These are phyloP conservation scores for Eubasilissa regina DNA, from an alignment of 1,140 invertebrate genomes.

Conservation along the genomic window DNA sequence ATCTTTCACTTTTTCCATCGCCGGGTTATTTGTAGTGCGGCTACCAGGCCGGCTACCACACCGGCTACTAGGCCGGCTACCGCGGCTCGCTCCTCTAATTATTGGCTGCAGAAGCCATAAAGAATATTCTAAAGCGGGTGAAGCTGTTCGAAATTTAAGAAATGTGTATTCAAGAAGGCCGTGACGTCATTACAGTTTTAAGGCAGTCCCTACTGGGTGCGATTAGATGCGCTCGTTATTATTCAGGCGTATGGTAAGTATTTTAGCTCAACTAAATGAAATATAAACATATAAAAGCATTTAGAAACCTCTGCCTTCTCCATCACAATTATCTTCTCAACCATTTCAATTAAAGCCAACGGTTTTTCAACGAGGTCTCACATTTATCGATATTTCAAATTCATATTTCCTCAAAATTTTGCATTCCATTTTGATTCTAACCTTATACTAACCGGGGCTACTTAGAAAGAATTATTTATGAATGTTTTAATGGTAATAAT, in stretches of 20 bases:
- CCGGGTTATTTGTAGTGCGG: constrained; percentile 37
- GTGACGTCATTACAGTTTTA: constrained; percentile 14
- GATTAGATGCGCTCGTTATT: constrained; percentile 40
- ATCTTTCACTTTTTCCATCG: constrained; percentile 15
- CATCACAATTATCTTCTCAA: no score
- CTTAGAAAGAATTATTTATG: no score
- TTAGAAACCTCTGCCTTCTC: no score
- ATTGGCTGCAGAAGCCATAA: constrained; percentile 40
- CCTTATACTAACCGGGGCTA: no score
- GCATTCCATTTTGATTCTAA: no score
- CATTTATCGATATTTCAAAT: no score
- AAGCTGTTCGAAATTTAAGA: constrained; percentile 35
- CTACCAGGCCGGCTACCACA: neutral
- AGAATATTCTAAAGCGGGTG: constrained; percentile 34
- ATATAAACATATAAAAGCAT: no score
- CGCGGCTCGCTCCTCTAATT: constrained; percentile 45
- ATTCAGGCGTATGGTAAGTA: constrained; percentile 13
- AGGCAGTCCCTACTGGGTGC: neutral
- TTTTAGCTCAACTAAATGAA: no score
- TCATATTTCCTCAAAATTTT: no score
- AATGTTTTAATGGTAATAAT: no score
- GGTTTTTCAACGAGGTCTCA: no score
- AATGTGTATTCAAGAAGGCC: constrained; percentile 27
- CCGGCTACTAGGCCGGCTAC: constrained; percentile 17
- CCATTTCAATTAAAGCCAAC: no score